Percentiles rank a stretch among this genome's conserved stretches.
phyloP scores from a whole-genome alignment of 2,797 vertebrate genomes.

The Tapirus indicus region DNA sequence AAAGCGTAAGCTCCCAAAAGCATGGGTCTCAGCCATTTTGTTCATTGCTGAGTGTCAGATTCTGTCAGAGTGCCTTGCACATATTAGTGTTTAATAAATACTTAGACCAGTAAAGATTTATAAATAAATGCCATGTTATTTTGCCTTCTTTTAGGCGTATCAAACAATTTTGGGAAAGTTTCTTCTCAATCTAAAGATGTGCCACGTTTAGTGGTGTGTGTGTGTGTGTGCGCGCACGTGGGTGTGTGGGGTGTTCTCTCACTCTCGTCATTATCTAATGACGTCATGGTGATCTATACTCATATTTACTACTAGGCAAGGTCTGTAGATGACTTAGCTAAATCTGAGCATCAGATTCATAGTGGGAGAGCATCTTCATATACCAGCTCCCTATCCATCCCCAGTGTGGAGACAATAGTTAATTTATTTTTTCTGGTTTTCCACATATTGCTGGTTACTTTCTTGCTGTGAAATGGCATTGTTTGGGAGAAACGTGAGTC shows the following conservation, averaged over 20 bases:
- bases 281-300: background rate
- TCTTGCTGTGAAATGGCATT: background rate
- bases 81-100: background rate
- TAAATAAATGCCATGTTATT: background rate
- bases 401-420: fast-evolving
- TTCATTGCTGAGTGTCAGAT: background rate
- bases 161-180: background rate
- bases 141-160: background rate
- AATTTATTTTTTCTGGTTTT: background rate
- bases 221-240: too few species aligned
- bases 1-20: background rate
- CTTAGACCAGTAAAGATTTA: background rate
- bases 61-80: background rate
- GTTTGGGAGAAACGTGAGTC: background rate
- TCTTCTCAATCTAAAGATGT: background rate
- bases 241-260: too few species aligned
- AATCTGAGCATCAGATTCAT: background rate
- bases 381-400: fast-evolving
- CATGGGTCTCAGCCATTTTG: background rate
- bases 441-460: background rate
- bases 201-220: background rate
- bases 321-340: background rate
- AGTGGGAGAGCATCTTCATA: background rate
- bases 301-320: background rate
- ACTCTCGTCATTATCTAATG: background rate